phyloP scores from a whole-genome alignment of 2,113 vertebrate genomes.

The Pollachius pollachius region DNA sequence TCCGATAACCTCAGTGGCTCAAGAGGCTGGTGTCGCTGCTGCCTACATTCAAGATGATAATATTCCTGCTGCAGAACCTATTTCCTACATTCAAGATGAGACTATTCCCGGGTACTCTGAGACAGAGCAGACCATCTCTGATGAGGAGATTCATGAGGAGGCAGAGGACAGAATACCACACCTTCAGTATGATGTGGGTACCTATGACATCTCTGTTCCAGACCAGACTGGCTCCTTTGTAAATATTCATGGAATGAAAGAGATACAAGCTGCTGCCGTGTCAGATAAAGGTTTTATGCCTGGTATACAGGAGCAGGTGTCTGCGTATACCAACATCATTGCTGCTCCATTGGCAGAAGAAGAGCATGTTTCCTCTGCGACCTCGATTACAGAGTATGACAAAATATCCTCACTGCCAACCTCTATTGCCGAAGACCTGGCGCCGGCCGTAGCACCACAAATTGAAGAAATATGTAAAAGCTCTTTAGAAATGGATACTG shows the following conservation, averaged over 20 bases:
- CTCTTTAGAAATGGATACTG: conserved; percentile 80
- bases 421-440: conserved; percentile 90
- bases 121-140: conserved; percentile 90
- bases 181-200: conserved; percentile 82
- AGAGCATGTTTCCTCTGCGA: conserved; percentile 95
- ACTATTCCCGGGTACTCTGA: conserved; percentile 89
- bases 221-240: conserved; percentile 84
- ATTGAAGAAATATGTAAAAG: conserved; percentile 87
- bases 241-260: conserved; percentile 79
- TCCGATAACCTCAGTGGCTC: conserved; percentile 60
- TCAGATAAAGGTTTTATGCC: conserved; percentile 74
- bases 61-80: conserved; percentile 80
- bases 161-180: conserved; percentile 90
- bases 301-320: conserved; percentile 78
- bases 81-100: conserved; percentile 89
- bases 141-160: conserved; percentile 97
- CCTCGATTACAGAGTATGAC: conserved; percentile 97
- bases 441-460: conserved; percentile 84
- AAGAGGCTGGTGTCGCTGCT: conserved; percentile 73
- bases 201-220: conserved; percentile 85
- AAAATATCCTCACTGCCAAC: conserved; percentile 93
- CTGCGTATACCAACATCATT: conserved; percentile 87
- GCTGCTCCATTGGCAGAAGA: conserved; percentile 95
- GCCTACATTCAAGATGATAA: conserved; percentile 91
- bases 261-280: conserved; percentile 68